phyloP scores from a whole-genome alignment of 2,888 invertebrate genomes.

The Alcis repandata region DNA sequence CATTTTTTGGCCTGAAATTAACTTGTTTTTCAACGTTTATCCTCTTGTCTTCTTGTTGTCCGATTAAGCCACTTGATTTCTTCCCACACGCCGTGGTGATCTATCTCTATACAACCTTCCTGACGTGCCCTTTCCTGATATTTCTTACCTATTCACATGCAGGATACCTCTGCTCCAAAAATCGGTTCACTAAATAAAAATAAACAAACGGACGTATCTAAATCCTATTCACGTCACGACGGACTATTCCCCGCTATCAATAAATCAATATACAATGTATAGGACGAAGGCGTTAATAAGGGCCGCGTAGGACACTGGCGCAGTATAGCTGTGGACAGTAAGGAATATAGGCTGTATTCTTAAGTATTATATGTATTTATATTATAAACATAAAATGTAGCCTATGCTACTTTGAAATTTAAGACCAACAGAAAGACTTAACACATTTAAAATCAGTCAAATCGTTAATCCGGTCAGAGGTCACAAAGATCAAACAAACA shows the following conservation, averaged over 20 bases:
- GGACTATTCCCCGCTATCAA: constrained; percentile 47
- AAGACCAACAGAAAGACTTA: too few relatives aligned
- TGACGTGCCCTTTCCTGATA: background rate
- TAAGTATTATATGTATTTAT: background rate
- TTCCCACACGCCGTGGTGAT: background rate
- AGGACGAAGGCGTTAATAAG: constrained; percentile 66
- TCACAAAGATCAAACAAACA: too few relatives aligned
- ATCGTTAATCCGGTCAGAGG: too few relatives aligned
- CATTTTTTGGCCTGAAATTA: background rate
- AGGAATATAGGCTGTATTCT: background rate
- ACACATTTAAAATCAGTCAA: too few relatives aligned
- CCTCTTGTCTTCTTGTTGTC: background rate
- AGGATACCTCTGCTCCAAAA: background rate
- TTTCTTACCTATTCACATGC: background rate
- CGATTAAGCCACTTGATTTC: background rate
- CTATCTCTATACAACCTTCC: too few relatives aligned
- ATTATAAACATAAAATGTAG: too few relatives aligned
- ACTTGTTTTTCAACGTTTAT: background rate
- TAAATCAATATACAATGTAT: constrained; percentile 43
- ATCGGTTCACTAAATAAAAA: constrained; percentile 31
- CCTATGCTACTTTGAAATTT: too few relatives aligned
- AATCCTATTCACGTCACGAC: constrained; percentile 31
- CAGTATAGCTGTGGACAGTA: constrained; percentile 17
- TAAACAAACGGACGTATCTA: constrained; percentile 30
- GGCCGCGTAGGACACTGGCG: constrained; percentile 39